Base-by-base conservation (phyloP, 2,113 vertebrate species). In the Pedetes capensis region DNA sequence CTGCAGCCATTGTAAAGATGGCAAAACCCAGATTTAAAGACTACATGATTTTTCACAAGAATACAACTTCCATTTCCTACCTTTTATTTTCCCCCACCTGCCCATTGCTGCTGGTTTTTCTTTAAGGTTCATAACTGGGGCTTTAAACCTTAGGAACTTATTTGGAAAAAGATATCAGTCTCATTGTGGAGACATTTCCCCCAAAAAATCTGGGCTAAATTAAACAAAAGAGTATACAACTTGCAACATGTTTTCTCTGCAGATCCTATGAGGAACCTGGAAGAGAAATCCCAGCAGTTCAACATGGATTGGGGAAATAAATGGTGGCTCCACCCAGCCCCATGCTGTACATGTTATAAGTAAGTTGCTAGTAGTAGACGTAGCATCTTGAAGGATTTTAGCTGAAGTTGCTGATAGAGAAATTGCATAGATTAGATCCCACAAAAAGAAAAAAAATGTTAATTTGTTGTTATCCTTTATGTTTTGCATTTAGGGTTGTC, bases 1-100 rank as follows among this genome's bases (percentile, higher is more conserved):
- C 44, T 27, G n/a, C 5, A 53, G 23, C 8, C 63, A 39, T 64
- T 66, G 23, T 34, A 51, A 2, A 44, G 17, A 51, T 79, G 63
- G 16, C 2, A 61, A 66, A 93, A 66, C 16, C 6, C 4, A 72
- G 13, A 5, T 20, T 34, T 11, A 23, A 6, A 34, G 55, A n/a
- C 39, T 39, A n/a, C 29, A 2, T 68, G 82, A 49, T 37, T 5
- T 32, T 78, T 37, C n/a, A 29, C 10, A 12, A 47, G 37, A 68
- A 4, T 11, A 29, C 1, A 39, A 8, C 0, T 14, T 79, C 55
- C 2, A 5, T 37, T 81, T n/a, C 8, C 2, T 44, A 5, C 0
- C 2, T 4, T 57, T 55, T 16, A 25, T 61, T 55, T 61, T 1
- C 16, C 22, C 5, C 25, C 12, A 8, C 2, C 8, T 82, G 14